phyloP scores from a whole-genome alignment of 2,113 vertebrate genomes.

The Salvator merianae region DNA sequence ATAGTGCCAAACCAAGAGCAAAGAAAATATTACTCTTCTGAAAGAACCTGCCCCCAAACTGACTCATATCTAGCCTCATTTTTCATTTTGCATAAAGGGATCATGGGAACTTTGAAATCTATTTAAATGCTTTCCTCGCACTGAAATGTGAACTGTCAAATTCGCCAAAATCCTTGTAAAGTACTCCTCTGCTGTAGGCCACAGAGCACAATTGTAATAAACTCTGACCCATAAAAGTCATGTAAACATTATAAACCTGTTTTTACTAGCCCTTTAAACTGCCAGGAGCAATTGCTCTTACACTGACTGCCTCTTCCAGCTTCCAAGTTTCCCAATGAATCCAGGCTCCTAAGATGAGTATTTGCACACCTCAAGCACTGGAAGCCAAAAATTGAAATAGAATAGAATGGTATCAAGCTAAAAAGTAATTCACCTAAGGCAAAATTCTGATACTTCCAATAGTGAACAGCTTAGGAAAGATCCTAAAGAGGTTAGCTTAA shows the following conservation, averaged over 20 bases:
- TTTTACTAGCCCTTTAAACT: constrained; percentile 79
- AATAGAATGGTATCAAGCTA: constrained; percentile 57
- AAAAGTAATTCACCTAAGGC: constrained; percentile 61
- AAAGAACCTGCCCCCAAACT: neutral
- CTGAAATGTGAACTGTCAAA: constrained; percentile 71
- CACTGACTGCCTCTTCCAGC: constrained; percentile 60
- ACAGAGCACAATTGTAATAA: constrained; percentile 72
- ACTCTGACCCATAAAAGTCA: constrained; percentile 80
- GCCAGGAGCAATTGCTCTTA: constrained; percentile 77
- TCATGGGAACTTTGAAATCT: constrained; percentile 40
- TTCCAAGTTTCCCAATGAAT: constrained; percentile 59
- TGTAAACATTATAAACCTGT: constrained; percentile 80
- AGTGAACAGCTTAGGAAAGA: constrained; percentile 52
- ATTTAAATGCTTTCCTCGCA: constrained; percentile 49
- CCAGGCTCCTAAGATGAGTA: constrained; percentile 65
- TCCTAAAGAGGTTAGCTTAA: constrained; percentile 47
- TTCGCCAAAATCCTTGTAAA: constrained; percentile 69
- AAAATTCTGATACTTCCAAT: constrained; percentile 66
- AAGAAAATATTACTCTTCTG: neutral
- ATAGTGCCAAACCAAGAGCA: neutral
- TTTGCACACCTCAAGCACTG: constrained; percentile 61
- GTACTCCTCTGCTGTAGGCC: constrained; percentile 72
- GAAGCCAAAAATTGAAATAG: constrained; percentile 63
- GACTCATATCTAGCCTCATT: neutral
- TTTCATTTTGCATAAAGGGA: constrained; percentile 23